Evolutionary conservation across 2,113 vertebrate genomes (phyloP).

Genomic region (Eulacestoma nigropectus): DNA sequence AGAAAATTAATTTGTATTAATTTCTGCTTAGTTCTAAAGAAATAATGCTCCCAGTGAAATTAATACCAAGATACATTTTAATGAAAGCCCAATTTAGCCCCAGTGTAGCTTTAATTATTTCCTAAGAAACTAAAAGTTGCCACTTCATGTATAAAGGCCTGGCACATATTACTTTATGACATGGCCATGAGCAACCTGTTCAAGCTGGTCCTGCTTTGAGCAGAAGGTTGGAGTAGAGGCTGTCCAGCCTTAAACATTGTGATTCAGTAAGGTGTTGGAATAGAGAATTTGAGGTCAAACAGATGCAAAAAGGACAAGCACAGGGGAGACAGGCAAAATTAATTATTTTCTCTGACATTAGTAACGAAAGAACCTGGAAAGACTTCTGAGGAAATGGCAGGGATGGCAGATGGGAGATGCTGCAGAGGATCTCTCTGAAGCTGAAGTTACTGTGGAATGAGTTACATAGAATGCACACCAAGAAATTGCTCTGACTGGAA

Average conservation of each 20-base stretch:
- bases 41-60: neutral
- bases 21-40: neutral
- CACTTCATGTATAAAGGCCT: neutral
- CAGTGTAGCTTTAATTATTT: neutral
- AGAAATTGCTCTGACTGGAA: neutral
- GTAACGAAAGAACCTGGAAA: neutral
- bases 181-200: neutral
- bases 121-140: neutral
- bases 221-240: neutral
- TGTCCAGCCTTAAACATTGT: neutral
- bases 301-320: neutral
- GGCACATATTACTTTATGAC: neutral
- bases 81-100: neutral
- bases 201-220: neutral
- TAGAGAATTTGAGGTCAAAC: neutral
- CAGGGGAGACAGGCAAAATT: neutral
- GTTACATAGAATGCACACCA: neutral
- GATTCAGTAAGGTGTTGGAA: neutral
- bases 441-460: neutral
- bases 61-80: neutral
- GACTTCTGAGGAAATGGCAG: neutral
- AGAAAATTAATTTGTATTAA: neutral
- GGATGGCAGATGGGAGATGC: neutral
- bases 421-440: neutral
- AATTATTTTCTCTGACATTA: neutral